Evolutionary conservation across 2,113 vertebrate genomes (phyloP).

Genomic region (Salminus brasiliensis): DNA sequence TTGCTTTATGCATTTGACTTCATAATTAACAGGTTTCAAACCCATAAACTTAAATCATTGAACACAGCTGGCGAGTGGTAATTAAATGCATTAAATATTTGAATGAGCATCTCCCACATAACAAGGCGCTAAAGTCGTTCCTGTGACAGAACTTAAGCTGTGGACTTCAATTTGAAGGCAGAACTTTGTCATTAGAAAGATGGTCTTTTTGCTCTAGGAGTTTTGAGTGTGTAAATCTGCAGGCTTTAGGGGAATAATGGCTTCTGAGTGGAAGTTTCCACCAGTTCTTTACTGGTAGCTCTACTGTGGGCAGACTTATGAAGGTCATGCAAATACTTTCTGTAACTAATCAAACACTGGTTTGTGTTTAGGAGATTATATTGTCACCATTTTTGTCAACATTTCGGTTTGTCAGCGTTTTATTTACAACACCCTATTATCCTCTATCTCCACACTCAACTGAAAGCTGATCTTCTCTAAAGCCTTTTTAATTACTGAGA

Average conservation of each 20-base stretch:
- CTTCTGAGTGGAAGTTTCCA: constrained; percentile 12
- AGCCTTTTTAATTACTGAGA: background rate
- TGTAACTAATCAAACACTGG: background rate
- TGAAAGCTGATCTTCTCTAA: background rate
- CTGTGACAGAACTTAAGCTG: constrained; percentile 73
- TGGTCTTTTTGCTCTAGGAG: constrained; percentile 17
- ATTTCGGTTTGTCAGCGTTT: background rate
- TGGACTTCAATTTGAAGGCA: constrained; percentile 39
- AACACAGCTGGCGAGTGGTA: constrained; percentile 82
- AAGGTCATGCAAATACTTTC: constrained; percentile 5
- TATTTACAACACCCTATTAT: constrained; percentile 6
- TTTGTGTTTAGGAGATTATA: background rate
- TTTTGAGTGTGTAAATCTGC: constrained; percentile 19
- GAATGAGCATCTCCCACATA: constrained; percentile 79
- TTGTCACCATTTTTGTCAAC: background rate
- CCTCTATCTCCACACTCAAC: background rate
- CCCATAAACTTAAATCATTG: constrained; percentile 84
- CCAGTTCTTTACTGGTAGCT: background rate
- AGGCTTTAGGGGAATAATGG: background rate
- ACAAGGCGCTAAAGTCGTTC: constrained; percentile 76
- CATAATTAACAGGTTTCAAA: constrained; percentile 84
- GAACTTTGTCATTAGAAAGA: constrained; percentile 40
- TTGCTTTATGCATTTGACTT: constrained; percentile 82
- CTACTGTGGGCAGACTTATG: constrained; percentile 1
- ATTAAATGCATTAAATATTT: constrained; percentile 84